Evolutionary conservation across 2,113 vertebrate genomes (phyloP).

Genomic region (Nothobranchius kuhntae): DNA sequence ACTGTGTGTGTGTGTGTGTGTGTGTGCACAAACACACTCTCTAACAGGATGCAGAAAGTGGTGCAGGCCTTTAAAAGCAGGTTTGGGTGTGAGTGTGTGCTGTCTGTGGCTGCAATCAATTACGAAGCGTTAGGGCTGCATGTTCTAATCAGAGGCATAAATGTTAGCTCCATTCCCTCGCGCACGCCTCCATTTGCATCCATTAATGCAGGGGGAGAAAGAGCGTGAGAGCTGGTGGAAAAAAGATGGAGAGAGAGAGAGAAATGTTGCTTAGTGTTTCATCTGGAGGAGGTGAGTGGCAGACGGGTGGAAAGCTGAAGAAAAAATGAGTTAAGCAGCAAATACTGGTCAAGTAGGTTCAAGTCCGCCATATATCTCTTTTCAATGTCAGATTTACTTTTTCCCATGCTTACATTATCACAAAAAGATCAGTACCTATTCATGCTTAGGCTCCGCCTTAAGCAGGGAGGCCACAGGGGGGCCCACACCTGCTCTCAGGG

Average conservation of each 20-base stretch:
- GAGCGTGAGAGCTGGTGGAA: slow-evolving; percentile 46
- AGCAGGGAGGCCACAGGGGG: no score
- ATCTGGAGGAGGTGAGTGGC: slow-evolving; percentile 34
- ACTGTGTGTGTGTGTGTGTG: slow-evolving; percentile 4
- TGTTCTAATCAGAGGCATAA: slow-evolving; percentile 78
- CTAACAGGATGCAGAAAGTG: slow-evolving; percentile 50
- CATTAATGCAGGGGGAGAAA: slow-evolving; percentile 65
- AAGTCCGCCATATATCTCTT: no score
- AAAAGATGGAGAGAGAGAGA: slow-evolving; percentile 12
- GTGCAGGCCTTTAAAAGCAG: slow-evolving; percentile 39
- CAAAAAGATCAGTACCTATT: no score
- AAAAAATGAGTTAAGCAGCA: not conserved
- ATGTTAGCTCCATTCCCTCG: slow-evolving; percentile 73
- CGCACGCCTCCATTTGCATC: slow-evolving; percentile 74
- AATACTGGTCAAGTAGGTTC: no score
- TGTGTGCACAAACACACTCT: not conserved
- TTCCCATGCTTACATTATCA: no score
- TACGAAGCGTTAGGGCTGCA: slow-evolving; percentile 68
- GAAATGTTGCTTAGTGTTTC: slow-evolving; percentile 35
- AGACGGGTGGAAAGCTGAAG: slow-evolving; percentile 15
- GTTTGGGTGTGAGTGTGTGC: slow-evolving; percentile 58
- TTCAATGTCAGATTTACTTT: no score
- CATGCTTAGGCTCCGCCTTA: no score
- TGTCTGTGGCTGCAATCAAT: slow-evolving; percentile 71
- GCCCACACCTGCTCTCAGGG: no score